Evolutionary conservation across 2,797 vertebrate genomes (phyloP).

Genomic region (Peromyscus nudipes): DNA sequence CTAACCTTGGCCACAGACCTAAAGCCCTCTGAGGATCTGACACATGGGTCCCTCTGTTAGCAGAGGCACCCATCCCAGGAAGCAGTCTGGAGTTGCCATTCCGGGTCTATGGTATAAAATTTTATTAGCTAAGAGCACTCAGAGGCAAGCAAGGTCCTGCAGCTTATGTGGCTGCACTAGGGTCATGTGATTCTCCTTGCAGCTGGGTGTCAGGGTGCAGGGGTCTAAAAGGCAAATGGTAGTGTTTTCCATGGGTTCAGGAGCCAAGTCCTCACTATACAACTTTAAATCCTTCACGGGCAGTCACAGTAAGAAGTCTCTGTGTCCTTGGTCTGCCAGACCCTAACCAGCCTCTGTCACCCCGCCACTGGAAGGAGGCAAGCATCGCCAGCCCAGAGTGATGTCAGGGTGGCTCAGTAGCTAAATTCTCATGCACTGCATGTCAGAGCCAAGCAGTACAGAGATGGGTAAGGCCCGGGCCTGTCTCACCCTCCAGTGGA

Average conservation of each 20-base stretch:
- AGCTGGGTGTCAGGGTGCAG: not conserved
- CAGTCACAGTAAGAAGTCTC: not conserved
- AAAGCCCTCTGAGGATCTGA: not conserved
- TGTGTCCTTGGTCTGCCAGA: not conserved
- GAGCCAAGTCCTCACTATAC: slow-evolving; percentile 27
- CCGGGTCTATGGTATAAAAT: not conserved
- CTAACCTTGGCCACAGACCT: not conserved
- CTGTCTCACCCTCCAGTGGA: not conserved
- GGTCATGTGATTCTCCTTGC: not conserved
- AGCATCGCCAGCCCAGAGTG: not conserved
- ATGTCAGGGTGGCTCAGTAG: not conserved
- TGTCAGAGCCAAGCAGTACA: not conserved
- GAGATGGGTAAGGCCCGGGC: not conserved
- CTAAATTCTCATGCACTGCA: not conserved
- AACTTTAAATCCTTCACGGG: not conserved
- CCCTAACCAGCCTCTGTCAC: not conserved
- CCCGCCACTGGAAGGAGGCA: not conserved
- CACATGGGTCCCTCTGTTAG: not conserved
- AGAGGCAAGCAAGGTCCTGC: not conserved
- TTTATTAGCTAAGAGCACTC: not conserved
- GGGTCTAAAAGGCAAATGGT: not conserved
- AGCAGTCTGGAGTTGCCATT: not conserved
- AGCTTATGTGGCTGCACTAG: not conserved
- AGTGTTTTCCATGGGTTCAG: not conserved
- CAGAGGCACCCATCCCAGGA: not conserved